These are phyloP conservation scores for Tachystola acroxantha DNA, from an alignment of 2,888 invertebrate species.

Conservation along the genomic window DNA sequence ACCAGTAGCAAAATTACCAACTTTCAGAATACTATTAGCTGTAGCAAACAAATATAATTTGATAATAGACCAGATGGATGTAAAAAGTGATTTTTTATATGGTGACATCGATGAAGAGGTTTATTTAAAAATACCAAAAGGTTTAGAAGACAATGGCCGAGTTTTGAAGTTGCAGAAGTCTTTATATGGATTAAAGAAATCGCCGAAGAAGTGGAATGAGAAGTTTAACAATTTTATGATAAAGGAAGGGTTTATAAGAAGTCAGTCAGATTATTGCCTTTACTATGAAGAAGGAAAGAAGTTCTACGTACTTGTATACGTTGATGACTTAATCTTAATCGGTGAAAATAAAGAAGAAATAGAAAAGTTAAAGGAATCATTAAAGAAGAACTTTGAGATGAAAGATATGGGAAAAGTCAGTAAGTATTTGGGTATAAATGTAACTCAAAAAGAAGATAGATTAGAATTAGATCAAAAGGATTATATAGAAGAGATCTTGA, in stretches of 20 bases:
- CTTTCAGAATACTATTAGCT: constrained; percentile 15
- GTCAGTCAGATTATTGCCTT: constrained; percentile 9
- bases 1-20: constrained; percentile 17
- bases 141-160: not conserved
- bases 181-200: constrained; percentile 10
- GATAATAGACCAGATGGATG: constrained; percentile 9
- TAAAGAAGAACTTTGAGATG: constrained; percentile 5
- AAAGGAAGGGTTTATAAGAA: constrained; percentile 7
- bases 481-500: constrained; percentile 7
- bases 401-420: constrained; percentile 2
- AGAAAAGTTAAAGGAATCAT: not conserved
- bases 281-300: constrained; percentile 4
- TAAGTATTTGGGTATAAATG: constrained; percentile 6
- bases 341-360: constrained; percentile 1
- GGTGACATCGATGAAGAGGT: constrained; percentile 18
- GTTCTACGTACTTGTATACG: constrained; percentile 7
- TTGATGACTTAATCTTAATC: constrained; percentile 9
- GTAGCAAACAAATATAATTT: constrained; percentile 4
- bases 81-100: constrained; percentile 17
- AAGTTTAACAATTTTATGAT: constrained; percentile 3
- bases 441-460: not conserved
- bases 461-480: constrained; percentile 6
- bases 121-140: constrained; percentile 17
- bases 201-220: constrained; percentile 11
- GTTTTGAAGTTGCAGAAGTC: constrained; percentile 9